These are phyloP conservation scores for Drosophila mimica DNA, from an alignment of 2,888 invertebrate species.

Conservation along the genomic window DNA sequence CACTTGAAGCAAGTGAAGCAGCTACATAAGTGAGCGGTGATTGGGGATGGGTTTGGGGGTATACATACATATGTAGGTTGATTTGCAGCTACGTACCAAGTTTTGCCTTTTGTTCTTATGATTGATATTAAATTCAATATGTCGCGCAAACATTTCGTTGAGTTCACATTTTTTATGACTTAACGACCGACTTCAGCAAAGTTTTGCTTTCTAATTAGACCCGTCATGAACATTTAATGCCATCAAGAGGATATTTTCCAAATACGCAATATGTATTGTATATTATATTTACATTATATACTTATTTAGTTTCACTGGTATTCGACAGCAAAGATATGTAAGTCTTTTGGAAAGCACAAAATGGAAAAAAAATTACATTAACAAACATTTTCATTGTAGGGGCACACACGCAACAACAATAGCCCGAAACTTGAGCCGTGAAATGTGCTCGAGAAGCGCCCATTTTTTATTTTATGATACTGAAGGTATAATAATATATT, in stretches of 20 bases:
- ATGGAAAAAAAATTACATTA: slow-evolving; percentile 24
- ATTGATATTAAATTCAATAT: slow-evolving; percentile 79
- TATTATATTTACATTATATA: neutral
- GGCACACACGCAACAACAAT: neutral
- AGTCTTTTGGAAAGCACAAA: neutral
- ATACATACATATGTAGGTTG: no score
- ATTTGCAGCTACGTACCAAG: slow-evolving; percentile 51
- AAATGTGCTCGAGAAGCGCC: slow-evolving; percentile 2
- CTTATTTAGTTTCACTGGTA: neutral
- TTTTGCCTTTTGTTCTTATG: slow-evolving; percentile 68
- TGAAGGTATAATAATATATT: no score
- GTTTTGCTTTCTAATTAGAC: slow-evolving; percentile 66
- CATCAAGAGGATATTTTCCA: neutral
- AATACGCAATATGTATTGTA: neutral
- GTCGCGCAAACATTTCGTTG: slow-evolving; percentile 59
- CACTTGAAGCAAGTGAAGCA: slow-evolving; percentile 48
- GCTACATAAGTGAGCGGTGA: neutral
- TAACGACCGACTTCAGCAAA: slow-evolving; percentile 20
- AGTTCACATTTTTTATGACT: slow-evolving; percentile 51
- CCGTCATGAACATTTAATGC: slow-evolving; percentile 67
- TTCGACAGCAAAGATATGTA: neutral
- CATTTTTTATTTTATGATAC: no score
- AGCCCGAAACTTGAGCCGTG: neutral
- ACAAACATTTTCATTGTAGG: slow-evolving; percentile 29
- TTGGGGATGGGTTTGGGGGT: neutral